phyloP scores from a whole-genome alignment of 2,888 invertebrate species.

The Reticulitermes lucifugus region DNA sequence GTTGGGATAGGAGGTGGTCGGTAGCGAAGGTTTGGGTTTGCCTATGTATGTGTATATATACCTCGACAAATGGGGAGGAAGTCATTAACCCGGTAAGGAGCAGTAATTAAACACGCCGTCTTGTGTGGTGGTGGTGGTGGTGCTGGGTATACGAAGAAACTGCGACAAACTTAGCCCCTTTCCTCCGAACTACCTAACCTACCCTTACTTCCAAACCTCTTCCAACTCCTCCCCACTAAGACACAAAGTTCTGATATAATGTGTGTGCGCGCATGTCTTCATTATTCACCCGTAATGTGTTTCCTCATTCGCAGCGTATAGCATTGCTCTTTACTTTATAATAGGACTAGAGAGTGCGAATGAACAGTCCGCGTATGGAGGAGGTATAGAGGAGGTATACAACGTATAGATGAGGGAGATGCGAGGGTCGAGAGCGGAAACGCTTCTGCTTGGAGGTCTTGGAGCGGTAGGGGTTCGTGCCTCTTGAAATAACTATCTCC shows the following conservation, averaged over 20 bases:
- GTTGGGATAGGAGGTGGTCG: constrained; percentile 18
- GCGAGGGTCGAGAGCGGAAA: background rate
- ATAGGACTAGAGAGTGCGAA: constrained; percentile 19
- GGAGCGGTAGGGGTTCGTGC: too few species aligned
- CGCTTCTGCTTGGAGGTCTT: background rate
- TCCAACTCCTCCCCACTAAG: background rate
- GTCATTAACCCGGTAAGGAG: constrained; percentile 46
- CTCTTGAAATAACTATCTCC: too few species aligned
- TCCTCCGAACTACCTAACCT: constrained; percentile 15
- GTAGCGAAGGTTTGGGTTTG: background rate
- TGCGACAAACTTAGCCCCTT: constrained; percentile 37
- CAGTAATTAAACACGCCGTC: constrained; percentile 47
- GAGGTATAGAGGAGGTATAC: background rate
- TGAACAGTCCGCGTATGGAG: constrained; percentile 3
- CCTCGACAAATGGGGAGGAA: constrained; percentile 49
- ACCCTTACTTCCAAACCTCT: constrained; percentile 16
- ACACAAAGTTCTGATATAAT: constrained; percentile 40
- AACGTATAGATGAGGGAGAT: background rate
- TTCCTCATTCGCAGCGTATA: constrained; percentile 38
- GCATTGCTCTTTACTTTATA: constrained; percentile 35
- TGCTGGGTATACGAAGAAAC: constrained; percentile 11
- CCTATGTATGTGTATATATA: constrained; percentile 19
- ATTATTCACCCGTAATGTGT: constrained; percentile 48
- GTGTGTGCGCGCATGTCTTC: constrained; percentile 43
- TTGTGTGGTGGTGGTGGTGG: background rate